Percentiles rank a stretch among this genome's conserved stretches.
Evolutionary conservation across 1,140 invertebrate species (phyloP).

Genomic region (Venturia canescens): DNA sequence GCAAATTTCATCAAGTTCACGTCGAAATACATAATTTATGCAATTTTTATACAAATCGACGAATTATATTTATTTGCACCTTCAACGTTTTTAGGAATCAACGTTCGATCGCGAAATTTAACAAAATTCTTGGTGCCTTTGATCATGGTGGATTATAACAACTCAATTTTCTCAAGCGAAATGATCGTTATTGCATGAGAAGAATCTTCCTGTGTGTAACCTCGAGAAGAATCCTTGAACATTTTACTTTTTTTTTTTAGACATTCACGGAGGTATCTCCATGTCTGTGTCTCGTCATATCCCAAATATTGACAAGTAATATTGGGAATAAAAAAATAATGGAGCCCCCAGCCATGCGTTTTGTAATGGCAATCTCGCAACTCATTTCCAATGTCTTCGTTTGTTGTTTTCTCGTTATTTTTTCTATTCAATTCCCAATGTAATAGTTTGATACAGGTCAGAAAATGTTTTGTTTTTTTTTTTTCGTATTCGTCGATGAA

Average conservation of each 20-base stretch:
- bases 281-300: not conserved
- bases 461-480: not conserved
- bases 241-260: not conserved
- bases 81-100: too few relatives aligned
- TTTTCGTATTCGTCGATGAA: not conserved
- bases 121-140: too few relatives aligned
- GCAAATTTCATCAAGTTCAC: not conserved
- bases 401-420: not conserved
- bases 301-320: not conserved
- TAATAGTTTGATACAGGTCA: constrained; percentile 31
- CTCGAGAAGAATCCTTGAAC: not conserved
- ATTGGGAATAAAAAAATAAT: constrained; percentile 37
- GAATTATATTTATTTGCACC: too few relatives aligned
- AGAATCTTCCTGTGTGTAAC: too few relatives aligned
- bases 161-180: too few relatives aligned
- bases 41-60: not conserved
- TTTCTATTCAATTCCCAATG: not conserved
- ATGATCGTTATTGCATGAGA: too few relatives aligned
- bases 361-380: not conserved
- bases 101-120: too few relatives aligned
- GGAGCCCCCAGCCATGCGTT: constrained; percentile 17
- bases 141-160: too few relatives aligned
- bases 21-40: not conserved
- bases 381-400: not conserved
- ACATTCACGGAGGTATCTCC: not conserved